A percentile compares a stretch with the other conserved stretches of the same genome.
Conservation (phyloP, 37 sponge, comb jelly and placozoan genomes). For the Geodia barretti region DNA sequence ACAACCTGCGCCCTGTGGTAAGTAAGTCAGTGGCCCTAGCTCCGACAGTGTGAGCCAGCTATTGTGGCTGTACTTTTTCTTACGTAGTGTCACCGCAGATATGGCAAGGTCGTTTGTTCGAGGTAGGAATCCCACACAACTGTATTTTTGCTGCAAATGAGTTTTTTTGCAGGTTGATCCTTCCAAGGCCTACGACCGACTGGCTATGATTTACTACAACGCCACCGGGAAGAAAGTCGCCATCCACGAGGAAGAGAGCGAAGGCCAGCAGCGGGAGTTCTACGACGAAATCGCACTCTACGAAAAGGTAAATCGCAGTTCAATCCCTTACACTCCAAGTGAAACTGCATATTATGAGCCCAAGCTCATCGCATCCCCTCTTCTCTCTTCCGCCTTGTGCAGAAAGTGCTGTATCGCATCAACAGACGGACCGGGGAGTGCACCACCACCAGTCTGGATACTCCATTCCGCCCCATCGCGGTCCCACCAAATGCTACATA, state of each 20-base stretch:
- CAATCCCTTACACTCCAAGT: background rate
- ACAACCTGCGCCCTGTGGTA: background rate
- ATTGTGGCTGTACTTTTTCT: too few species aligned
- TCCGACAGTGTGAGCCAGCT: too few species aligned
- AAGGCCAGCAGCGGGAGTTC: background rate
- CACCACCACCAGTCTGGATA: slow-evolving; percentile 1
- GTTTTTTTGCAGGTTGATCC: slow-evolving; percentile 4
- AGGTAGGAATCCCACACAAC: background rate
- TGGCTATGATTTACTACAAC: slow-evolving; percentile 22
- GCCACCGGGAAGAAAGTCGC: slow-evolving; percentile 12
- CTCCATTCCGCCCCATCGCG: slow-evolving; percentile 31
- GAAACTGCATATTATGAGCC: too few species aligned
- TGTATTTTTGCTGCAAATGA: too few species aligned
- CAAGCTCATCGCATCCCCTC: too few species aligned
- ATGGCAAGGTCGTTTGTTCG: background rate
- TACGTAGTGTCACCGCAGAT: background rate
- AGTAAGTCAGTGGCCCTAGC: background rate
- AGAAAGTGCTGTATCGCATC: slow-evolving; percentile 23
- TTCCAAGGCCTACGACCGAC: background rate
- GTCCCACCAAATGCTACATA: slow-evolving; percentile 38
- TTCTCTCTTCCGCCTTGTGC: too few species aligned
- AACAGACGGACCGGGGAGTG: slow-evolving; percentile 20
- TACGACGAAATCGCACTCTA: slow-evolving; percentile 36
- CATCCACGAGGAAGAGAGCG: slow-evolving; percentile 18
- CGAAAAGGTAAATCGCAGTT: slow-evolving; percentile 15